phyloP scores from a whole-genome alignment of 92 coral and sea anemone genomes.

The Umimayanthus chanpuru region DNA sequence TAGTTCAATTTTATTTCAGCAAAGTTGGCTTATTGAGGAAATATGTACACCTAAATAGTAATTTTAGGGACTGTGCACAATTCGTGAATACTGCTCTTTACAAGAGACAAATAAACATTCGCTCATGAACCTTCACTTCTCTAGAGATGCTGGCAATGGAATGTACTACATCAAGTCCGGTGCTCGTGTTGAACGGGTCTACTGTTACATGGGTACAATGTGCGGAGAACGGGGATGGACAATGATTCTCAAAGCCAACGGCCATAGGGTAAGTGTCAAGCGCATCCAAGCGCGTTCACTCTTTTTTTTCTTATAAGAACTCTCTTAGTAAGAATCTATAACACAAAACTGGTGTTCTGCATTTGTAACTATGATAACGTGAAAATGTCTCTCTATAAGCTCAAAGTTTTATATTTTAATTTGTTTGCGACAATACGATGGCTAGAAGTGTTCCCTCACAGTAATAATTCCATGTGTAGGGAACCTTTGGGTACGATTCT shows the following conservation, averaged over 20 bases:
- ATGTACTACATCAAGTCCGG: slow-evolving; percentile 47
- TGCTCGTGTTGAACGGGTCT: slow-evolving; percentile 28
- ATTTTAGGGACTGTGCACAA: background rate
- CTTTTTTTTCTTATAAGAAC: too few relatives aligned
- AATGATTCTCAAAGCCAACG: slow-evolving; percentile 55
- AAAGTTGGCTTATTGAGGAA: background rate
- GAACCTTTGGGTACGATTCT: slow-evolving; percentile 50
- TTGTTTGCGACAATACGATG: too few relatives aligned
- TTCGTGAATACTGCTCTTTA: background rate
- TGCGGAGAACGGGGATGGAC: slow-evolving; percentile 49
- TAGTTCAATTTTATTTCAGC: background rate
- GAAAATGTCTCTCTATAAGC: too few relatives aligned
- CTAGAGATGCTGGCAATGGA: slow-evolving; percentile 44
- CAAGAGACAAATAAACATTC: background rate
- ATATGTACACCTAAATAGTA: background rate
- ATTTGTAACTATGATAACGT: too few relatives aligned
- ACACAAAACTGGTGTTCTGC: too few relatives aligned
- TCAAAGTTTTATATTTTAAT: too few relatives aligned
- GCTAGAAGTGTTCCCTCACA: too few relatives aligned
- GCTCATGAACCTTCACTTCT: background rate
- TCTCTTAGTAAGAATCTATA: too few relatives aligned
- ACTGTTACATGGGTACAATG: slow-evolving; percentile 50
- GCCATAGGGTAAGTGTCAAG: slow-evolving; percentile 30
- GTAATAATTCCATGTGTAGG: slow-evolving; percentile 2
- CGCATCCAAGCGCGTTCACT: too few relatives aligned